Conservation (phyloP, 2,797 vertebrate species). For the Erithacus rubecula region DNA sequence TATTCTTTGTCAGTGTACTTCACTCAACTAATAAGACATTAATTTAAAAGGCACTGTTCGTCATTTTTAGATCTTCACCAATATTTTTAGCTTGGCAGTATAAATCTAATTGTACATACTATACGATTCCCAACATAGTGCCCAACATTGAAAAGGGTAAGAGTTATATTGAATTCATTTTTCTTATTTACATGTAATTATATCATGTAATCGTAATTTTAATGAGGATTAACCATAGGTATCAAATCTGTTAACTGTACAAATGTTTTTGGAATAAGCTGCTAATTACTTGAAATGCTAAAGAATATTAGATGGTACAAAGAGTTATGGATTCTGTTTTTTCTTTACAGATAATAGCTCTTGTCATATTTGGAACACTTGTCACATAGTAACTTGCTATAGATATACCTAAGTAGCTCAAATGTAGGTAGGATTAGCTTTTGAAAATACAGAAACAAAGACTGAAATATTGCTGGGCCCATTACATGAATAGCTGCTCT, state of each 20-base stretch:
- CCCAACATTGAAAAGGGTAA: slow-evolving; percentile 73
- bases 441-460: slow-evolving; percentile 44
- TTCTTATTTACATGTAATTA: slow-evolving; percentile 86
- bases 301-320: slow-evolving; percentile 73
- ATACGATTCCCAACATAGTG: slow-evolving; percentile 76
- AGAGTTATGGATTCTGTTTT: slow-evolving; percentile 52
- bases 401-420: not conserved
- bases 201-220: slow-evolving; percentile 80
- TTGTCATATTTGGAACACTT: slow-evolving; percentile 27
- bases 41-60: slow-evolving; percentile 87
- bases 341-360: slow-evolving; percentile 45
- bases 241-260: slow-evolving; percentile 78
- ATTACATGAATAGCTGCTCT: not conserved
- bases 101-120: slow-evolving; percentile 79
- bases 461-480: not conserved
- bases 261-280: slow-evolving; percentile 79
- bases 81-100: slow-evolving; percentile 81
- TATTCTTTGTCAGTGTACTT: slow-evolving; percentile 87
- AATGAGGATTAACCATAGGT: slow-evolving; percentile 83
- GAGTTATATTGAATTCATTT: slow-evolving; percentile 80
- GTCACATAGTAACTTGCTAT: slow-evolving; percentile 8
- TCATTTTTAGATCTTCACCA: slow-evolving; percentile 83
- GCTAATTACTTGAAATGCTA: slow-evolving; percentile 77
- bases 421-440: slow-evolving; percentile 17
- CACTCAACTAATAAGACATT: slow-evolving; percentile 91